Conservation (phyloP, 2,888 invertebrate genomes). For the Athrips mouffetella region DNA sequence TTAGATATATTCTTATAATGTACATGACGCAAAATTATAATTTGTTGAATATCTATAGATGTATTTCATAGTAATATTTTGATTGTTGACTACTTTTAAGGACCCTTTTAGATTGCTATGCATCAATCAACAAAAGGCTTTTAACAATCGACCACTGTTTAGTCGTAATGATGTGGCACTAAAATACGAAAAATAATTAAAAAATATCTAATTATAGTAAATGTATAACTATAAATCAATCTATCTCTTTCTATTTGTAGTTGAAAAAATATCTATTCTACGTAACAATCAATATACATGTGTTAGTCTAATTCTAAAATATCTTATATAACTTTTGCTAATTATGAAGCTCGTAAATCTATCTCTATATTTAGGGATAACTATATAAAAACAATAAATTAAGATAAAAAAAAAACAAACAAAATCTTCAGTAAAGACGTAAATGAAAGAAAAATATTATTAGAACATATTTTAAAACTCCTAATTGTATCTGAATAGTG, state of each 20-base stretch:
- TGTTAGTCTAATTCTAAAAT: constrained; percentile 44
- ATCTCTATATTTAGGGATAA: background rate
- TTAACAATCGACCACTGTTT: constrained; percentile 47
- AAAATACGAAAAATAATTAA: constrained; percentile 25
- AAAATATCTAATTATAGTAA: constrained; percentile 13
- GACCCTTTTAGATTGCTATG: constrained; percentile 51
- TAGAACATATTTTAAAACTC: background rate
- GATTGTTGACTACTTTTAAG: constrained; percentile 76
- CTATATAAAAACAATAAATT: background rate
- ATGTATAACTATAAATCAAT: constrained; percentile 31
- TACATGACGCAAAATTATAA: constrained; percentile 42
- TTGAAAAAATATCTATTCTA: constrained; percentile 21
- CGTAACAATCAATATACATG: constrained; percentile 38
- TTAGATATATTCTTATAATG: constrained; percentile 45
- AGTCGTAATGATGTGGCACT: constrained; percentile 28
- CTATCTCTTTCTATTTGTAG: constrained; percentile 33
- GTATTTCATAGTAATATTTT: constrained; percentile 63
- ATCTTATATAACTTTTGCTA: constrained; percentile 14
- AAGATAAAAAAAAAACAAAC: constrained; percentile 7
- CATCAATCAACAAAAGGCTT: constrained; percentile 29
- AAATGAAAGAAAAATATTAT: background rate
- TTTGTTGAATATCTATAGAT: constrained; percentile 45
- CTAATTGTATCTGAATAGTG: too few species aligned
- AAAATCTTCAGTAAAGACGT: constrained; percentile 21
- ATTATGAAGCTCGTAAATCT: constrained; percentile 10